Evolutionary conservation across 2,113 vertebrate species (phyloP).

Genomic region (Artemisiospiza belli): DNA sequence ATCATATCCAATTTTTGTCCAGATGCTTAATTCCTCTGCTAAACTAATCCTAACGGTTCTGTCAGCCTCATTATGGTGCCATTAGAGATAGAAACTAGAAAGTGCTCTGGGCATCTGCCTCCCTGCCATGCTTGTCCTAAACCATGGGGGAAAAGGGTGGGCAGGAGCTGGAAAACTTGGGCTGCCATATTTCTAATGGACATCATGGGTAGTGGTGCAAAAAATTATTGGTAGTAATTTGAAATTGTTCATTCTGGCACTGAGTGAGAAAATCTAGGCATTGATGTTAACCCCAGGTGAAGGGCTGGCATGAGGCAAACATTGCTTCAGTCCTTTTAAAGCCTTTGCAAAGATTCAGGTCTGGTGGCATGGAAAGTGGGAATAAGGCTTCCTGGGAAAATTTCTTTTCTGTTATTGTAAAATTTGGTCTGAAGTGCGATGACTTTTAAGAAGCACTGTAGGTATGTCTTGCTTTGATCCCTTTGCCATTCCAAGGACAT

Average conservation of each 20-base stretch:
- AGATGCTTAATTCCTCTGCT: slow-evolving; percentile 63
- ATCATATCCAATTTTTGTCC: slow-evolving; percentile 67
- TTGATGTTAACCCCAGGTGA: background rate
- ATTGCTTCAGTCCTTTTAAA: background rate
- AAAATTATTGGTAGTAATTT: background rate
- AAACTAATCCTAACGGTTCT: slow-evolving; percentile 52
- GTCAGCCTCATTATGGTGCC: slow-evolving; percentile 47
- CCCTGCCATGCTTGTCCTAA: background rate
- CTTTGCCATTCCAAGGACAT: background rate
- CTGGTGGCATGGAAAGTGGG: background rate
- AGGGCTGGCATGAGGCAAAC: background rate
- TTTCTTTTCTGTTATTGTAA: background rate
- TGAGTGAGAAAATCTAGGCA: background rate
- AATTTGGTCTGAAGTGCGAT: background rate
- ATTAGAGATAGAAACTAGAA: slow-evolving; percentile 37
- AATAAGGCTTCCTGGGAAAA: background rate
- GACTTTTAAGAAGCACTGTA: background rate
- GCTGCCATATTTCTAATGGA: background rate
- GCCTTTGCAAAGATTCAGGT: background rate
- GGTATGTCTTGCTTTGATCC: background rate
- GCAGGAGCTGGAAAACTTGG: background rate
- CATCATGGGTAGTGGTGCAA: background rate
- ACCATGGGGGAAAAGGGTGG: background rate
- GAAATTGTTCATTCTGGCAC: background rate
- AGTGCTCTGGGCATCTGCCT: background rate